phyloP scores from a whole-genome alignment of 2,888 invertebrate genomes.

The Acleris emargana region DNA sequence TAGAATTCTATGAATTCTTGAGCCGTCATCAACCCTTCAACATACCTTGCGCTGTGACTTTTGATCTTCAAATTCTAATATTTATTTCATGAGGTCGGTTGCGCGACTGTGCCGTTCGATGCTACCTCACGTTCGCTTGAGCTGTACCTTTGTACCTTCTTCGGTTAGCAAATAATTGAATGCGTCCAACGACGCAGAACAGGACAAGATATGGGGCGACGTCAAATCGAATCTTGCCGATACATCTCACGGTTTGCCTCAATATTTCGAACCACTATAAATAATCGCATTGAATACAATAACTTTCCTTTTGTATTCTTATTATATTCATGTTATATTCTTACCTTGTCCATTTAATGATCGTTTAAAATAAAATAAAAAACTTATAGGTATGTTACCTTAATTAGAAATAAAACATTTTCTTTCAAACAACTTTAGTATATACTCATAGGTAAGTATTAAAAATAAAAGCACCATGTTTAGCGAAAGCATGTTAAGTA shows the following conservation, averaged over 20 bases:
- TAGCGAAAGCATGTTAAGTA: not conserved
- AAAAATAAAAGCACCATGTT: too few species aligned
- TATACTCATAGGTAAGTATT: too few species aligned
- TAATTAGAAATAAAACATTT: too few species aligned
- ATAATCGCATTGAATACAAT: not conserved
- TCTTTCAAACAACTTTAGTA: too few species aligned
- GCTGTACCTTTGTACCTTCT: not conserved
- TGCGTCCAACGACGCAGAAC: not conserved
- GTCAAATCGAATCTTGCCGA: not conserved
- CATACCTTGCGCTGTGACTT: constrained; percentile 7
- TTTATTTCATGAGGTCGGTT: constrained; percentile 22
- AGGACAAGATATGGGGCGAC: not conserved
- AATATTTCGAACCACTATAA: not conserved
- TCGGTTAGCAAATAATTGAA: not conserved
- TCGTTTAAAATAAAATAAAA: too few species aligned
- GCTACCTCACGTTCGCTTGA: constrained; percentile 1
- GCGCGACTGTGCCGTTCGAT: constrained; percentile 5
- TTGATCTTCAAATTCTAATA: constrained; percentile 24
- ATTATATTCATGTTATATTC: too few species aligned
- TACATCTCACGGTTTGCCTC: not conserved
- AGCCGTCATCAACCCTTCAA: not conserved
- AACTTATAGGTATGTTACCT: too few species aligned
- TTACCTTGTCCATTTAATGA: too few species aligned
- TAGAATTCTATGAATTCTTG: too few species aligned
- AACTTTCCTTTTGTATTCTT: too few species aligned